Evolutionary conservation across 1,140 invertebrate genomes (phyloP), one percentile per base, ranked within the genome.

Genomic region (Atta cephalotes): DNA sequence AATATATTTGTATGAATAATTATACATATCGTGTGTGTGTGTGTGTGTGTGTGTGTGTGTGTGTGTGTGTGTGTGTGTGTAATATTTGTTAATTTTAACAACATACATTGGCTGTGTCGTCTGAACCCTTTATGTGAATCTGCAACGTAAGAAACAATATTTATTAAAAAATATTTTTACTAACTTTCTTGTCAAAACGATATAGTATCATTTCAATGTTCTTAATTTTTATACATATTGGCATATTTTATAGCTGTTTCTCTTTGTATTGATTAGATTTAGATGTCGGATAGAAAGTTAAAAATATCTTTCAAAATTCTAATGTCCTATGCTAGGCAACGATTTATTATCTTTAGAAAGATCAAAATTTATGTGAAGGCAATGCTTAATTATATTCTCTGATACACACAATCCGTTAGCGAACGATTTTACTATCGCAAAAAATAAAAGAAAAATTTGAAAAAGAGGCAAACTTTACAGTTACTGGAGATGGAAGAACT

Each of bases 401-500:
- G 45, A 65, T 45, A 63, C 9, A 45, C 9, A 45, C 14, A 49
- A 79, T 28, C 62, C 62, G 77, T 79, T 80, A 68, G 62, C 7
- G 45, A 68, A 68, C n/a, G 35, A 78, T 63, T 16, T 18, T 21
- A 18, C 21, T 62, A 60, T 60, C 16, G 51, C 7, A 53, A 51
- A 68, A 68, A 53, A 21, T 77, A 49, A 65, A 63, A 80, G 31
- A 80, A 66, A 65, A 68, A 10, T 25, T 12, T 49, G 4, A 65
- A 66, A 66, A 66, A 66, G 18, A 53, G 25, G 18, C 16, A 45
- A 45, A 21, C 25, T 49, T 78, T 65, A 63, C 35, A 78, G 39
- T 65, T 78, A 51, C 7, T 80, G n/a, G 4, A 51, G 12, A 9
- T 21, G 12, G 2, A 51, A 31, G 5, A 7, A 53, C n/a, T 21